These are phyloP conservation scores for Campoletis raptor DNA, from an alignment of 2,888 invertebrate species.

Conservation along the genomic window DNA sequence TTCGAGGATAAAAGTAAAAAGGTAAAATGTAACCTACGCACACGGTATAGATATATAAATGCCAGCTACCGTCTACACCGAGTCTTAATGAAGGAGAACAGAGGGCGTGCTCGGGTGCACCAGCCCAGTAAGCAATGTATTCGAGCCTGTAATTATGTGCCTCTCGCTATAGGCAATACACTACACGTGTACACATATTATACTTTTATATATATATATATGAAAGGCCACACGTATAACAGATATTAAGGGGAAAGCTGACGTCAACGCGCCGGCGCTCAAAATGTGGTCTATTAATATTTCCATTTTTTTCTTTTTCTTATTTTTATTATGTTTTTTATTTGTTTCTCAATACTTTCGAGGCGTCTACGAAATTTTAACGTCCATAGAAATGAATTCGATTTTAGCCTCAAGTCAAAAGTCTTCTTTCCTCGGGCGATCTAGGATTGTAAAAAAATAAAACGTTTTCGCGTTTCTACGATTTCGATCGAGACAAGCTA, in stretches of 20 bases:
- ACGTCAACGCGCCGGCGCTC: slow-evolving; percentile 74
- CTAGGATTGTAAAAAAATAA: background rate
- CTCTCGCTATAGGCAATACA: slow-evolving; percentile 67
- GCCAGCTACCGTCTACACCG: slow-evolving; percentile 82
- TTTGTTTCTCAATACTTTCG: slow-evolving; percentile 19
- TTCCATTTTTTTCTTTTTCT: background rate
- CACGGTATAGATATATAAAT: slow-evolving; percentile 75
- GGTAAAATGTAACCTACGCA: slow-evolving; percentile 65
- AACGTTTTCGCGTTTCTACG: slow-evolving; percentile 42
- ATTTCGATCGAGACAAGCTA: slow-evolving; percentile 39
- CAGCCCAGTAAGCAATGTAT: slow-evolving; percentile 82
- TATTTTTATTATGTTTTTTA: slow-evolving; percentile 12
- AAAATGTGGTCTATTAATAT: slow-evolving; percentile 42
- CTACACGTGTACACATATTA: slow-evolving; percentile 19
- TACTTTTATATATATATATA: slow-evolving; percentile 8
- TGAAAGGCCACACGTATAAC: slow-evolving; percentile 75
- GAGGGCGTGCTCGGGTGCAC: slow-evolving; percentile 84
- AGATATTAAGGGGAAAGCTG: slow-evolving; percentile 81
- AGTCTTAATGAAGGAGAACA: slow-evolving; percentile 83
- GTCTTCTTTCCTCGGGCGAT: slow-evolving; percentile 12
- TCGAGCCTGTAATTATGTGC: slow-evolving; percentile 82
- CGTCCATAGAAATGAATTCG: slow-evolving; percentile 50
- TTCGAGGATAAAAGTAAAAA: slow-evolving; percentile 67
- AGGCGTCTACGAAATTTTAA: slow-evolving; percentile 49
- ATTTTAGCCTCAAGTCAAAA: slow-evolving; percentile 54